These are phyloP conservation scores for Chaenogobius annularis DNA, from an alignment of 2,113 vertebrate genomes.

Conservation along the genomic window DNA sequence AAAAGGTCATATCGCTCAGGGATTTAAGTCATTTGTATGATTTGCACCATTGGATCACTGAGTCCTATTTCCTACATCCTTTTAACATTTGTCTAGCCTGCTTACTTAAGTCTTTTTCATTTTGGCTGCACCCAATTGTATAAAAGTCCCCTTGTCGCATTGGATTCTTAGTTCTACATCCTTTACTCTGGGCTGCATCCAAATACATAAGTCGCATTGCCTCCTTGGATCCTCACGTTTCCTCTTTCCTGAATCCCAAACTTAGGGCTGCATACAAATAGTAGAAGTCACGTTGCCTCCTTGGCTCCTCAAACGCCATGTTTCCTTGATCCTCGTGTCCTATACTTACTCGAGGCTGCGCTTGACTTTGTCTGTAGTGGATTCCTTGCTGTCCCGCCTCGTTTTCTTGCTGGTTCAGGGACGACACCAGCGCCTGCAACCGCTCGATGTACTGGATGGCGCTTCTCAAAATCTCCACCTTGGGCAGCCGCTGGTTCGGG, in stretches of 20 bases:
- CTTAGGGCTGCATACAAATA: not conserved
- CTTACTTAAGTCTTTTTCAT: not conserved
- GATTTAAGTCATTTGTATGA: too few species aligned
- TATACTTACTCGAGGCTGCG: slow-evolving; percentile 84
- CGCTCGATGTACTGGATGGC: slow-evolving; percentile 98
- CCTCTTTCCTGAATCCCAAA: not conserved
- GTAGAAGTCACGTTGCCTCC: not conserved
- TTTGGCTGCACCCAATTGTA: not conserved
- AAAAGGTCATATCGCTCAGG: too few species aligned
- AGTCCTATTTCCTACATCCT: too few species aligned
- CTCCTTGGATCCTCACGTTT: not conserved
- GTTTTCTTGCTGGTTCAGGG: slow-evolving; percentile 93
- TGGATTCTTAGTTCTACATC: not conserved
- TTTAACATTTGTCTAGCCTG: too few species aligned
- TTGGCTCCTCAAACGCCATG: too few species aligned
- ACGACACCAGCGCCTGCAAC: slow-evolving; percentile 91
- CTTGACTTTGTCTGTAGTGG: slow-evolving; percentile 71
- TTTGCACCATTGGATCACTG: too few species aligned
- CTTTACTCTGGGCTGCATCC: not conserved
- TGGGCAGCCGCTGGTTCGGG: slow-evolving; percentile 97
- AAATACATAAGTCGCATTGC: not conserved
- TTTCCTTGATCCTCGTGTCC: not conserved
- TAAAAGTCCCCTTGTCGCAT: not conserved
- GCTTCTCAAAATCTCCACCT: slow-evolving; percentile 96
- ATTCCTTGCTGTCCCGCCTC: slow-evolving; percentile 85